Evolutionary conservation across 2,888 invertebrate genomes (phyloP).

Genomic region (Eupithecia dodoneata): DNA sequence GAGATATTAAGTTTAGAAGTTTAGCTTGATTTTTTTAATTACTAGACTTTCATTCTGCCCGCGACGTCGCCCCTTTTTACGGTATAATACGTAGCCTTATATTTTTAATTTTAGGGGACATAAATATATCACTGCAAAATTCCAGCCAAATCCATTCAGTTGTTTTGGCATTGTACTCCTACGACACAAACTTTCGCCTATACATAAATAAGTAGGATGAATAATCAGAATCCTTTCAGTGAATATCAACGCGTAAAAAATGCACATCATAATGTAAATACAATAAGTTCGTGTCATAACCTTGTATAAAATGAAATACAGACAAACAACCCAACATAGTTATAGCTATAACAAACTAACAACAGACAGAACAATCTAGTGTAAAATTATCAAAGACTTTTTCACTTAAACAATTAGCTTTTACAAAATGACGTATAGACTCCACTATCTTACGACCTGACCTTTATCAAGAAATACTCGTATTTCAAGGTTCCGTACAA

Average conservation of each 20-base stretch:
- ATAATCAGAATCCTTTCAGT: neutral
- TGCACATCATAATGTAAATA: neutral
- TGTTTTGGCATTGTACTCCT: neutral
- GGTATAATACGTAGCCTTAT: neutral
- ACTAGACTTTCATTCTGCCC: neutral
- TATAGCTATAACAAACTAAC: neutral
- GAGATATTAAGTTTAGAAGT: neutral
- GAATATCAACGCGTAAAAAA: neutral
- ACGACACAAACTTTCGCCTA: neutral
- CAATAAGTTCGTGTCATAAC: neutral
- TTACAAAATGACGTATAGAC: neutral
- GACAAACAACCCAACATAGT: neutral
- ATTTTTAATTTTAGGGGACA: neutral
- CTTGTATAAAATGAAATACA: neutral
- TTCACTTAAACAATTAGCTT: neutral
- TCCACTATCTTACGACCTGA: slow-evolving; percentile 21
- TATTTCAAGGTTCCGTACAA: slow-evolving; percentile 33
- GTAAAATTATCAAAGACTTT: neutral
- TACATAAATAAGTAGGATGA: neutral
- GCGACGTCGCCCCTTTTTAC: neutral
- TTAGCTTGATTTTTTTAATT: neutral
- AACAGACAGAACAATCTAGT: neutral
- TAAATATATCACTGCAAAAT: neutral
- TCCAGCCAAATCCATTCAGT: neutral
- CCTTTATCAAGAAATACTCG: slow-evolving; percentile 31